phyloP scores from a whole-genome alignment of 2,113 vertebrate genomes.

The Jaculus jaculus region DNA sequence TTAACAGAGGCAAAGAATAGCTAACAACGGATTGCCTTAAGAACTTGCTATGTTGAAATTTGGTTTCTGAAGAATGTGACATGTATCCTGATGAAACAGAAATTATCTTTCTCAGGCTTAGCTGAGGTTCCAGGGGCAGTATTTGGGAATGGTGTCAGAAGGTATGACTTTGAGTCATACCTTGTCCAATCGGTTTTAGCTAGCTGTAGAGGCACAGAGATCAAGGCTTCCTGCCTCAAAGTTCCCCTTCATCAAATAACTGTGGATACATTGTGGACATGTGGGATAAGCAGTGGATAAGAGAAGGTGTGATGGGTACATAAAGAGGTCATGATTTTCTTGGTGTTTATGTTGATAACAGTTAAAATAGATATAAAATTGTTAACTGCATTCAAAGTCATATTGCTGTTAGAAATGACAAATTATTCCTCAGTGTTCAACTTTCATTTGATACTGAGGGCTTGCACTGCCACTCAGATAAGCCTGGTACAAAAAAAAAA shows the following conservation, averaged over 20 bases:
- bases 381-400: neutral
- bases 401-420: neutral
- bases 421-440: neutral
- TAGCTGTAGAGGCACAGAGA: neutral
- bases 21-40: no score
- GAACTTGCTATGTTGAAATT: no score
- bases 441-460: conserved; percentile 23
- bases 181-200: neutral
- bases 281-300: neutral
- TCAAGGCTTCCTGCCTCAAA: neutral
- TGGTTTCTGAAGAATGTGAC: no score
- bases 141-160: neutral
- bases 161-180: neutral
- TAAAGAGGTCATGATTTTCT: neutral
- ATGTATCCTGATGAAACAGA: no score
- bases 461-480: neutral
- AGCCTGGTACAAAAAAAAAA: neutral
- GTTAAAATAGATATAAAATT: conserved; percentile 24
- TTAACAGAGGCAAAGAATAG: no score
- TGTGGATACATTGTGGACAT: no score
- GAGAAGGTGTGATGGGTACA: no score
- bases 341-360: conserved; percentile 16
- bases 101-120: neutral
- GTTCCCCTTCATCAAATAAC: neutral
- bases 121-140: neutral